A percentile compares a stretch with the other conserved stretches of the same genome.
Conservation (phyloP, 2,113 vertebrate genomes). For the Zosterops pallidus region DNA sequence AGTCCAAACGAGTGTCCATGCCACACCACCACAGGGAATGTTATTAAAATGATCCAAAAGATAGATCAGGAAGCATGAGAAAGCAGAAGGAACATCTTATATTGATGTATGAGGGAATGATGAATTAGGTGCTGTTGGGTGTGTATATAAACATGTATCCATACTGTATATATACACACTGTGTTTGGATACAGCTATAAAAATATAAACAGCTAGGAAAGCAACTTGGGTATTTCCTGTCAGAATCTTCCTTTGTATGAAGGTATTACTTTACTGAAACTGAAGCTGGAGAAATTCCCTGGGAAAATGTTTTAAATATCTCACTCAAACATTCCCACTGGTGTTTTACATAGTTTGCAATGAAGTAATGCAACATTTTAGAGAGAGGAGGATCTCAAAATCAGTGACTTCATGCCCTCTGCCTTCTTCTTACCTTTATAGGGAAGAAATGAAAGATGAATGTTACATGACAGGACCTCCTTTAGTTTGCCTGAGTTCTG, state of each 20-base stretch:
- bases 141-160: neutral
- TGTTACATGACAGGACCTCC: neutral
- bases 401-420: neutral
- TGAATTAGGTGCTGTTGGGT: neutral
- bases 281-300: neutral
- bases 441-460: neutral
- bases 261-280: neutral
- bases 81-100: neutral
- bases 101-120: neutral
- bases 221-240: neutral
- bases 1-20: no score
- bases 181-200: neutral
- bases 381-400: neutral
- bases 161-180: neutral
- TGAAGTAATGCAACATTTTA: neutral
- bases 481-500: neutral
- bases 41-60: neutral
- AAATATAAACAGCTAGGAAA: neutral
- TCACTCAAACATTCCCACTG: neutral
- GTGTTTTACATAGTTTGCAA: neutral
- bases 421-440: neutral
- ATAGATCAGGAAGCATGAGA: neutral
- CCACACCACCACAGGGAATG: no score
- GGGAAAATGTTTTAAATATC: neutral
- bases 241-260: neutral